These are phyloP conservation scores for Plumapathes pennacea DNA, from an alignment of 92 coral and sea anemone species.

Conservation along the genomic window DNA sequence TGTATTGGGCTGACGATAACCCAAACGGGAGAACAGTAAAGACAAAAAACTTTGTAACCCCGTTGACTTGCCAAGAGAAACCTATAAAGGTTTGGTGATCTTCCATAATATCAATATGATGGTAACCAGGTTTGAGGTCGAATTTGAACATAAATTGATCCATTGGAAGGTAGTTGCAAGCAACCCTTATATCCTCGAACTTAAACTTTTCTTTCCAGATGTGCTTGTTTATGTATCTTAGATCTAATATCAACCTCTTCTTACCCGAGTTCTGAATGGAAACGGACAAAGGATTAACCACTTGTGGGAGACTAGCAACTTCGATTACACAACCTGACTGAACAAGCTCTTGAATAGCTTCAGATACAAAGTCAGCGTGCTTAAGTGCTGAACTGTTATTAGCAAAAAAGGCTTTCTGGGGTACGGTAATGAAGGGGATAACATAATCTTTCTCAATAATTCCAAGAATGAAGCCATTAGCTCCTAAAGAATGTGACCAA, in stretches of 20 bases:
- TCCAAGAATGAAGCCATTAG: slow-evolving; percentile 10
- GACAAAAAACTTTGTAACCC: slow-evolving; percentile 8
- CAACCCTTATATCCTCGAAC: slow-evolving; percentile 13
- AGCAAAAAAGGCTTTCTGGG: slow-evolving; percentile 4
- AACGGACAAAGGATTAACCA: slow-evolving; percentile 13
- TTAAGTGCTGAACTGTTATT: slow-evolving; percentile 1
- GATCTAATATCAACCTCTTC: slow-evolving; percentile 23
- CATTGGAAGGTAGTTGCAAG: slow-evolving; percentile 10
- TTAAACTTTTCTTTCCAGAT: slow-evolving; percentile 3
- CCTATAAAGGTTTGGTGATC: slow-evolving; percentile 29
- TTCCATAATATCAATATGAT: slow-evolving; percentile 13
- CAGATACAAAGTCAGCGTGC: slow-evolving; percentile 17
- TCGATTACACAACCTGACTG: slow-evolving; percentile 1
- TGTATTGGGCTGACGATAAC: slow-evolving; percentile 20
- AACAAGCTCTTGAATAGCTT: slow-evolving; percentile 14
- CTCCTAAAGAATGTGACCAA: background rate
- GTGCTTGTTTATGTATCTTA: slow-evolving; percentile 11
- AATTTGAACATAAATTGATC: slow-evolving; percentile 27
- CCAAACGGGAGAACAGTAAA: slow-evolving; percentile 32
- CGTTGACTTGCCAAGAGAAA: slow-evolving; percentile 9
- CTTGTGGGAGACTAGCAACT: slow-evolving; percentile 3
- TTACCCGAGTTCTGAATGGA: background rate
- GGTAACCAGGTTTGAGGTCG: slow-evolving; percentile 32
- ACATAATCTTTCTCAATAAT: background rate
- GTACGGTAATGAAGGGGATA: slow-evolving; percentile 8